Base-by-base conservation (phyloP, 2,888 invertebrate species). In the Nephrotoma flavescens region DNA sequence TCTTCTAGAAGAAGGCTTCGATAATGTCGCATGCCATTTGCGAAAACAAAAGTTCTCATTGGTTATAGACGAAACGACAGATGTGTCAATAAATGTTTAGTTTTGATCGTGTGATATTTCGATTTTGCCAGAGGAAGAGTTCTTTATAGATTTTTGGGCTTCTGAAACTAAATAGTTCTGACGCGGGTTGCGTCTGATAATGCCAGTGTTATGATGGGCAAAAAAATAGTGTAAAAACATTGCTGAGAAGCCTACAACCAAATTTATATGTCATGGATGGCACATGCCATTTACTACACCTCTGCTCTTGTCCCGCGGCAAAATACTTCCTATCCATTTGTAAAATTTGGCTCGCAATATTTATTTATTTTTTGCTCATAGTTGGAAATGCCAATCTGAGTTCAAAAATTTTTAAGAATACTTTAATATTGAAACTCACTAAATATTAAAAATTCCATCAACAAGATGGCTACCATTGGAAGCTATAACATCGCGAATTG, bases 401-500 rank as follows among this genome's bases (percentile, higher is more conserved):
- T 83, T 83, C 41, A 83, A 83, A 15, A 41, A 83, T 19, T 83
- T 83, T 83, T 31, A 83, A 83, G 83, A 19, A 83, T 83, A 83
- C 19, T 83, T 83, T 83, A 83, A 83, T 41, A 11, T 83, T 41
- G 41, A 83, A 83, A 83, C 83, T 83, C 83, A 83, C 83, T 31
- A 83, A 6, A 57, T 19, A 19, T 19, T 19, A 19, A 19, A 19
- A 19, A 19, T 19, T 19, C 1, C 19, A 19, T 19, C 19, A 19
- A 19, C 19, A 19, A 19, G 19, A 19, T 19, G 19, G 90, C 88
- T 89, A 6, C 89, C 90, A 12, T 86, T 89, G 45, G 87, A 88
- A 87, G 88, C 87, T 86, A 88, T 87, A 44, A 44, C 44, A 19
- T 19, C 19, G 19, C 19, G 19, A 19, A 19, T 19, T 19, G 19